phyloP scores from a whole-genome alignment of 2,113 vertebrate species.

The Chloebia gouldiae region DNA sequence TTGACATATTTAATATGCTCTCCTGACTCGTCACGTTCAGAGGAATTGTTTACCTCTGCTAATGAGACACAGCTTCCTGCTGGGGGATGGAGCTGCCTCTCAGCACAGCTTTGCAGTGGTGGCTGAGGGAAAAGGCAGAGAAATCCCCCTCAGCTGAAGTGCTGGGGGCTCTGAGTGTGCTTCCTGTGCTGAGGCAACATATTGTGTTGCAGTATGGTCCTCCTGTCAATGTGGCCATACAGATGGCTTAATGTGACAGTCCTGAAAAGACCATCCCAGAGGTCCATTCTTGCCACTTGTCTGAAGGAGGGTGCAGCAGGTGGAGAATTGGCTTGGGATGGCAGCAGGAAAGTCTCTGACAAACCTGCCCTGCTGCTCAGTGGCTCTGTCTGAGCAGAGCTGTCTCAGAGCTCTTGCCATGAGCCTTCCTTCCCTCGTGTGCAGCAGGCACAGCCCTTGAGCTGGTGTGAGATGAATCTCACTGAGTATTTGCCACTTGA shows the following conservation, averaged over 20 bases:
- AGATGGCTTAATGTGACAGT: neutral
- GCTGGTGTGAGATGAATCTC: neutral
- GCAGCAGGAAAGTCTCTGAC: neutral
- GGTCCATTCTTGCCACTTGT: neutral
- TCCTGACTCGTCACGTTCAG: slow-evolving; percentile 43
- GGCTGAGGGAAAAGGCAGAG: neutral
- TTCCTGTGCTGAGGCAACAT: slow-evolving; percentile 8
- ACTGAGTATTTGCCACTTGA: neutral
- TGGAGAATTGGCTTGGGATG: neutral
- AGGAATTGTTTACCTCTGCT: slow-evolving; percentile 44
- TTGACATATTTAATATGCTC: slow-evolving; percentile 18
- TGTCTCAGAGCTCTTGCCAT: accelerated
- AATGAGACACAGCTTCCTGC: slow-evolving; percentile 56
- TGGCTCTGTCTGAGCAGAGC: neutral
- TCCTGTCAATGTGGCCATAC: neutral
- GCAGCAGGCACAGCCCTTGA: neutral
- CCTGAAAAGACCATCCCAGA: neutral
- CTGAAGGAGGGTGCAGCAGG: neutral
- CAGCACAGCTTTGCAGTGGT: neutral
- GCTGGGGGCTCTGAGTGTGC: neutral
- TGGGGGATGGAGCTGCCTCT: slow-evolving; percentile 33
- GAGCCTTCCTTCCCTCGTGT: neutral
- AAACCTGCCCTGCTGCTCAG: neutral
- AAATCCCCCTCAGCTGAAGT: neutral
- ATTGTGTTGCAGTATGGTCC: slow-evolving; percentile 20